A percentile compares a stretch with the other conserved stretches of the same genome.
Conservation (phyloP, 1,140 invertebrate species). For the Drosophila persimilis region DNA sequence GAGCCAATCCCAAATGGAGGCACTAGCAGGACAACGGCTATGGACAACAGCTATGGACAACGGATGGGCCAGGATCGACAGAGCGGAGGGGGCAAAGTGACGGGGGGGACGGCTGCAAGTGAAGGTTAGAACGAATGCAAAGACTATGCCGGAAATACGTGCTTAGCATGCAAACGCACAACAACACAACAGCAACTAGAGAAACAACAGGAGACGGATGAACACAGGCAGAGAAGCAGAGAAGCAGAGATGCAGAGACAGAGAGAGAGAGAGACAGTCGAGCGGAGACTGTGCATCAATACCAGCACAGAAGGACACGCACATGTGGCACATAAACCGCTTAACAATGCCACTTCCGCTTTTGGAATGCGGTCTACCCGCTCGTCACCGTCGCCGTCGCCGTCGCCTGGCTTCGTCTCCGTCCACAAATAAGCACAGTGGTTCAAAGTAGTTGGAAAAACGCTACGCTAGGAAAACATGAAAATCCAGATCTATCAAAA, state of each 20-base stretch:
- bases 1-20: slow-evolving; percentile 27
- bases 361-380: slow-evolving; percentile 76
- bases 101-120: background rate
- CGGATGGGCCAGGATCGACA: background rate
- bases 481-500: too few species aligned
- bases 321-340: slow-evolving; percentile 68
- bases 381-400: slow-evolving; percentile 34
- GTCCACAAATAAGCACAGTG: slow-evolving; percentile 1
- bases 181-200: slow-evolving; percentile 33
- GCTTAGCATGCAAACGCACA: slow-evolving; percentile 76
- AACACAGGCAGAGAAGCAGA: slow-evolving; percentile 23
- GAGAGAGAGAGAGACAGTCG: slow-evolving; percentile 8
- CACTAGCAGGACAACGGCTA: slow-evolving; percentile 17
- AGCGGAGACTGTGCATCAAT: slow-evolving; percentile 29
- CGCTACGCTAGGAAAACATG: too few species aligned
- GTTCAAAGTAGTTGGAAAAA: background rate
- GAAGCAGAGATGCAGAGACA: slow-evolving; percentile 6
- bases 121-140: slow-evolving; percentile 49
- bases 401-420: slow-evolving; percentile 1
- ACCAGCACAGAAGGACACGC: slow-evolving; percentile 30
- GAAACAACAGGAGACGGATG: slow-evolving; percentile 39
- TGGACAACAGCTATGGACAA: background rate
- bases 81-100: background rate
- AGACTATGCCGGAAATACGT: slow-evolving; percentile 79
- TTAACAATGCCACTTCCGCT: slow-evolving; percentile 81